A percentile compares a stretch with the other conserved stretches of the same genome.
phyloP scores from a whole-genome alignment of 1,140 invertebrate genomes.

The Neotoxoptera formosana region DNA sequence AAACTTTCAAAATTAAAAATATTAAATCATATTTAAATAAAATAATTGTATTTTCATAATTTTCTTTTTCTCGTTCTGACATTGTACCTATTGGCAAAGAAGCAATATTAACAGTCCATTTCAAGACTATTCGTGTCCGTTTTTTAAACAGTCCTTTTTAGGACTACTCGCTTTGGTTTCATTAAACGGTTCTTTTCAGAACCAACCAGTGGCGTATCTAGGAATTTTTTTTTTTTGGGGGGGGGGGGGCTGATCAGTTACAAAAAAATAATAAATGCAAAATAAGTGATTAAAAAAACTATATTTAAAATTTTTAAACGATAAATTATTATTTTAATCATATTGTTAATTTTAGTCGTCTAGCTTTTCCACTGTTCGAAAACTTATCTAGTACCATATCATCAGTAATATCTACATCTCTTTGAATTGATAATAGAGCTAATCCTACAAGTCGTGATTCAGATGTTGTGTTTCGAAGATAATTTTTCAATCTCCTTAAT shows the following conservation, averaged over 20 bases:
- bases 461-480: constrained; percentile 38
- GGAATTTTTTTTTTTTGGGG: constrained; percentile 13
- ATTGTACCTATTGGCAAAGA: no score
- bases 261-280: constrained; percentile 16
- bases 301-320: constrained; percentile 37
- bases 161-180: no score
- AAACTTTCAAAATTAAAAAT: no score
- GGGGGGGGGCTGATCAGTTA: neutral
- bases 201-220: neutral
- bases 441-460: constrained; percentile 19
- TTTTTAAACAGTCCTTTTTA: no score
- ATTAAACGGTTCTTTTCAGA: no score
- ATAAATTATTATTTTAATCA: constrained; percentile 44
- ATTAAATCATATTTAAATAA: no score
- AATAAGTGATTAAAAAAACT: constrained; percentile 1
- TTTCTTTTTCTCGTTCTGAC: no score
- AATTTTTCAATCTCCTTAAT: constrained; percentile 47
- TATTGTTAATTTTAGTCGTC: constrained; percentile 40
- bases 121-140: no score
- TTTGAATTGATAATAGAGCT: constrained; percentile 28
- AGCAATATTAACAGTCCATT: no score
- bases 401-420: neutral
- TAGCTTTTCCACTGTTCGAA: constrained; percentile 35
- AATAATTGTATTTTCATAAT: no score
- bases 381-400: constrained; percentile 14